These are phyloP conservation scores for Acropora tenuis DNA, from an alignment of 64 coral and sea anemone genomes.

Conservation along the genomic window DNA sequence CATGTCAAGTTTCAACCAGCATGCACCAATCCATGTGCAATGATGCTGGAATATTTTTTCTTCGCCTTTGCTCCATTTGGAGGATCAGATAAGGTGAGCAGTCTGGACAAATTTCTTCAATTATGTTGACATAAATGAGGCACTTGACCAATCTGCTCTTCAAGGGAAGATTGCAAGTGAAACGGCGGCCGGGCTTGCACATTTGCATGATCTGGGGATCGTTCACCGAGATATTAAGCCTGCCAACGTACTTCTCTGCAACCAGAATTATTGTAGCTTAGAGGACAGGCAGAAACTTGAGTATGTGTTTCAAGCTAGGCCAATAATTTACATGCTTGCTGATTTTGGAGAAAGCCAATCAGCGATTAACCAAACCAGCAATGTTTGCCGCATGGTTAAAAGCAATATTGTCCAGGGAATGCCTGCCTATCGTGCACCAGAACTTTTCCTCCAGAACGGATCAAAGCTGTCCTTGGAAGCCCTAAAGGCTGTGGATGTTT, in stretches of 20 bases:
- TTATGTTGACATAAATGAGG: conserved; percentile 70
- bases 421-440: conserved; percentile 51
- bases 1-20: neutral
- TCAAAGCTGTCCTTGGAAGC: conserved; percentile 42
- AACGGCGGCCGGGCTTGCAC: conserved; percentile 14
- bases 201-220: conserved; percentile 47
- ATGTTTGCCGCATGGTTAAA: conserved; percentile 38
- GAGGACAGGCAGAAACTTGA: conserved; percentile 8
- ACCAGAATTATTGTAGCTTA: conserved; percentile 52
- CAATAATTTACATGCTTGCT: conserved; percentile 32
- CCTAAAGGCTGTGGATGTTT: conserved; percentile 68
- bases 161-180: neutral
- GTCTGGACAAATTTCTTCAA: conserved; percentile 22
- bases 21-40: neutral
- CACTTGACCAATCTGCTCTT: conserved; percentile 2
- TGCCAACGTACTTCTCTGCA: conserved; percentile 2
- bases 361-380: conserved; percentile 34
- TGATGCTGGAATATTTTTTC: conserved; percentile 72
- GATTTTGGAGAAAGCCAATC: conserved; percentile 70
- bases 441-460: conserved; percentile 16
- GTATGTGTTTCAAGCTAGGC: conserved; percentile 33
- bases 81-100: neutral
- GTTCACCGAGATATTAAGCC: conserved; percentile 53
- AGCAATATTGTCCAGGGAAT: conserved; percentile 57
- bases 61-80: conserved; percentile 64